phyloP scores from a whole-genome alignment of 2,888 invertebrate species.

The Perithous albicinctus region DNA sequence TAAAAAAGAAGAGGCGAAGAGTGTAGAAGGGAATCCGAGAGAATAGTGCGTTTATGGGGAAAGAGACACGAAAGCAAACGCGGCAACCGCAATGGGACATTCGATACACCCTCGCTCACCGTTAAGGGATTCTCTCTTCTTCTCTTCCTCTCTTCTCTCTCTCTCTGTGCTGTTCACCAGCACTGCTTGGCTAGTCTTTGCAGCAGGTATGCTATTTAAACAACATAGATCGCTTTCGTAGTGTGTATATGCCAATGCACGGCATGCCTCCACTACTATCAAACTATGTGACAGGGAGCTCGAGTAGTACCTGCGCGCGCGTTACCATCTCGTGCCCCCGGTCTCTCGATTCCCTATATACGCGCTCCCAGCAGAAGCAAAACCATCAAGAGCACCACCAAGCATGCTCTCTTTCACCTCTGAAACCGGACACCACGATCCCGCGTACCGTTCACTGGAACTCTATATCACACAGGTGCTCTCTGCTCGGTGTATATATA shows the following conservation, averaged over 20 bases:
- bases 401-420: constrained; percentile 65
- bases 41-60: constrained; percentile 15
- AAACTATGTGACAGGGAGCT: background rate
- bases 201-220: constrained; percentile 37
- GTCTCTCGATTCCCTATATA: constrained; percentile 42
- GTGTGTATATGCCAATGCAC: background rate
- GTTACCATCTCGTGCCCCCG: constrained; percentile 40
- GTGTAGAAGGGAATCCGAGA: constrained; percentile 18
- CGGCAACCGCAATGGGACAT: constrained; percentile 82
- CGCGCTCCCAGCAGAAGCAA: constrained; percentile 50
- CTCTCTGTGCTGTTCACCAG: constrained; percentile 58
- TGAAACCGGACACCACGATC: constrained; percentile 82
- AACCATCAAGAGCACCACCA: constrained; percentile 58
- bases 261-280: background rate
- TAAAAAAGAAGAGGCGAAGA: constrained; percentile 34
- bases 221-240: constrained; percentile 49
- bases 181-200: constrained; percentile 25
- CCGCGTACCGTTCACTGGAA: constrained; percentile 77
- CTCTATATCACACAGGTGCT: constrained; percentile 83
- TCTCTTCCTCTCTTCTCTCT: constrained; percentile 53
- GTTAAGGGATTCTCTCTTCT: constrained; percentile 63
- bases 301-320: constrained; percentile 52
- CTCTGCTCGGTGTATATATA: constrained; percentile 38
- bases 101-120: constrained; percentile 82
- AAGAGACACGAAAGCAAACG: constrained; percentile 79